phyloP scores from a whole-genome alignment of 1,140 invertebrate species.

The Pristionchus pacificus region DNA sequence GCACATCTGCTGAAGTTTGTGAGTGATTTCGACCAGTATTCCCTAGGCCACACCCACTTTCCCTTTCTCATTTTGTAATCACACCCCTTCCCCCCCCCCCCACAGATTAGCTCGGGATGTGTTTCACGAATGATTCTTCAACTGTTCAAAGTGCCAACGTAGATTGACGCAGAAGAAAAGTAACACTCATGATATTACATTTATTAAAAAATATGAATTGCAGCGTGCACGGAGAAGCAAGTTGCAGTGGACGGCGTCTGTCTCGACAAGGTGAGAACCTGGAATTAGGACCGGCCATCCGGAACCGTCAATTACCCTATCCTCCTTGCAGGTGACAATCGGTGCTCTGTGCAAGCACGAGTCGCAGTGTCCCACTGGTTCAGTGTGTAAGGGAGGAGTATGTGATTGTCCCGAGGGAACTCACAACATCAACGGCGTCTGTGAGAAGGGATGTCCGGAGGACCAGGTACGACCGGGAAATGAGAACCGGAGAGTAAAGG shows the following conservation, averaged over 20 bases:
- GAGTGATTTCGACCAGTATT: not conserved
- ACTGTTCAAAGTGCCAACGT: no score
- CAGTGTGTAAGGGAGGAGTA: constrained; percentile 46
- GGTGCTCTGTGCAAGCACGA: constrained; percentile 46
- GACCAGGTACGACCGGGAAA: constrained; percentile 10
- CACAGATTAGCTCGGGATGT: no score
- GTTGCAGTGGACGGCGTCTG: constrained; percentile 53
- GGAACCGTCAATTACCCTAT: not conserved
- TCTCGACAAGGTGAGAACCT: constrained; percentile 42
- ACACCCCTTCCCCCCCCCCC: no score
- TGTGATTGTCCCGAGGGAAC: constrained; percentile 43
- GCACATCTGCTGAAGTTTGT: constrained; percentile 26
- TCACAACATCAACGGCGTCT: constrained; percentile 35
- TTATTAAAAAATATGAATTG: not conserved
- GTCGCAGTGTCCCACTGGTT: constrained; percentile 44
- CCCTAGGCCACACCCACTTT: no score
- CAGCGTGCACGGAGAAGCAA: constrained; percentile 51
- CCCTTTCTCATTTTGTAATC: no score
- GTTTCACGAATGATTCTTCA: no score
- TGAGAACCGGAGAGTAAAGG: constrained; percentile 2
- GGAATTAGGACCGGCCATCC: not conserved
- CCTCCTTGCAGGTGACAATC: constrained; percentile 12
- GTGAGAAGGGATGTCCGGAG: constrained; percentile 25
- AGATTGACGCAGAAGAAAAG: no score
- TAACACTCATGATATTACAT: no score